Conservation (phyloP, 2,797 vertebrate species). For the Tinamus major region DNA sequence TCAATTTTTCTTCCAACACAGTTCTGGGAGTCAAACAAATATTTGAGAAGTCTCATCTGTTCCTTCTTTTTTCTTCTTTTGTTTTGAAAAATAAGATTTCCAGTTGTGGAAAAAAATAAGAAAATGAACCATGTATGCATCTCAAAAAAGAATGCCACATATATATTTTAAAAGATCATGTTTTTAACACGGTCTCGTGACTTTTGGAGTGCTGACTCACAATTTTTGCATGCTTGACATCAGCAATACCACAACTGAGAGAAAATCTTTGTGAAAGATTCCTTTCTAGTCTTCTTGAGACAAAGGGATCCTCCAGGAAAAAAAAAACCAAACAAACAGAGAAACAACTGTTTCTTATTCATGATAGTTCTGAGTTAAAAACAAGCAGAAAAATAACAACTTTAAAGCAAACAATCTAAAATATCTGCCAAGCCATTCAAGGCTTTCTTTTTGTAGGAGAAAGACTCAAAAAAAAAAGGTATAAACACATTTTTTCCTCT, state of each 20-base stretch:
- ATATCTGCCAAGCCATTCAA: conserved; percentile 19
- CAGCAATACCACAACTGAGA: conserved; percentile 75
- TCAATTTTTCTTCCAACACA: neutral
- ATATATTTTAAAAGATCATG: neutral
- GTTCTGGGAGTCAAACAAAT: neutral
- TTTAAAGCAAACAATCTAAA: conserved; percentile 39
- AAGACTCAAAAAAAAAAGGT: neutral
- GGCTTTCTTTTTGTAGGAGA: neutral
- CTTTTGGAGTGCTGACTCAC: conserved; percentile 57
- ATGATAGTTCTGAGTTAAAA: conserved; percentile 37
- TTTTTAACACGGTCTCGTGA: conserved; percentile 16
- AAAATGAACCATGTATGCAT: neutral
- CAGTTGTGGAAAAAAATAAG: neutral
- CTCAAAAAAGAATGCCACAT: neutral
- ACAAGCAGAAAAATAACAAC: conserved; percentile 4
- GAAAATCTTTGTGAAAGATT: conserved; percentile 71
- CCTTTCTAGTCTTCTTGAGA: conserved; percentile 59
- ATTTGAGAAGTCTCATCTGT: neutral
- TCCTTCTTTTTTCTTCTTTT: neutral
- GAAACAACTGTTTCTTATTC: conserved; percentile 69
- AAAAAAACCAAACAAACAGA: neutral
- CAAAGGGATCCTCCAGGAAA: conserved; percentile 68
- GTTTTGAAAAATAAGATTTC: conserved; percentile 6
- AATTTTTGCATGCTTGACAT: conserved; percentile 61
- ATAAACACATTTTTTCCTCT: neutral